These are phyloP conservation scores for Macrotis lagotis DNA, from an alignment of 2,113 vertebrate genomes.

Conservation along the genomic window DNA sequence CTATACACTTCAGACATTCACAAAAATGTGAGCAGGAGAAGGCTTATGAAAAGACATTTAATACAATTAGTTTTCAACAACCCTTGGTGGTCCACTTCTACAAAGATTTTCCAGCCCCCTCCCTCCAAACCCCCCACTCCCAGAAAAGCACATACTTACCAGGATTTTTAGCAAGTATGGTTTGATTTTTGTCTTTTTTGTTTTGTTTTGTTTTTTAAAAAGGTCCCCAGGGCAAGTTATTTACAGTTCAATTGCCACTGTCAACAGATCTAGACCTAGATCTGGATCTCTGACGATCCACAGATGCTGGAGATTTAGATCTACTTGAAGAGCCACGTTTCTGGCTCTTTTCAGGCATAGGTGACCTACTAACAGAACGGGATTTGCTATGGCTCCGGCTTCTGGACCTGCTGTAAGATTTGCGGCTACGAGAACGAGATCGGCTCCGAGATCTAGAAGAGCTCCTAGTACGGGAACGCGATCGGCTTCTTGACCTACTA, in stretches of 20 bases:
- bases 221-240: conserved; percentile 81
- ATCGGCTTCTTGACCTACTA: conserved; percentile 88
- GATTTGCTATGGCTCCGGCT: conserved; percentile 88
- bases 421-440: conserved; percentile 89
- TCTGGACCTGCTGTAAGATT: conserved; percentile 90
- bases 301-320: conserved; percentile 87
- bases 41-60: conserved; percentile 87
- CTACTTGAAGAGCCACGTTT: conserved; percentile 88
- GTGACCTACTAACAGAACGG: conserved; percentile 88
- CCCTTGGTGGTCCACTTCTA: conserved; percentile 87
- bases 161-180: conserved; percentile 87
- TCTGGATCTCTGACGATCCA: conserved; percentile 87
- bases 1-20: conserved; percentile 88
- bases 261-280: conserved; percentile 89
- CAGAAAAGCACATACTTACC: conserved; percentile 87
- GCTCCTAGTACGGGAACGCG: conserved; percentile 92
- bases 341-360: conserved; percentile 88
- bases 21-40: conserved; percentile 86
- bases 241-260: conserved; percentile 91
- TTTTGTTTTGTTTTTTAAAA: conserved; percentile 62
- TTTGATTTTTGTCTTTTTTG: conserved; percentile 70
- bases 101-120: conserved; percentile 79
- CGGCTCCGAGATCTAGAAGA: conserved; percentile 91
- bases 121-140: conserved; percentile 87
- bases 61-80: conserved; percentile 86